Evolutionary conservation across 2,113 vertebrate genomes (phyloP).

Genomic region (Ploceus nigricollis): DNA sequence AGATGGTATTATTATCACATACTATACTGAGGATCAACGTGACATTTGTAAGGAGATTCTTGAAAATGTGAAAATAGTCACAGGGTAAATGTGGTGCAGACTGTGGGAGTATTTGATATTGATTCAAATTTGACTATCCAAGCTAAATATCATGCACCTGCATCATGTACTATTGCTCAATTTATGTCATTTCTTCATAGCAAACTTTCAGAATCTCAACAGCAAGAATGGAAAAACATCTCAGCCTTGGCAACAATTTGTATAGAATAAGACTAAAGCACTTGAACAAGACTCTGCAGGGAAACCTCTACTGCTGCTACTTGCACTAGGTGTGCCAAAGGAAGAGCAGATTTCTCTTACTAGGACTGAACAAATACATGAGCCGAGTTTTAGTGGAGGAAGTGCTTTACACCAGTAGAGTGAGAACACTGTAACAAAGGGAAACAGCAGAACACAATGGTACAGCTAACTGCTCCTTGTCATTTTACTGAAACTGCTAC

Average conservation of each 20-base stretch:
- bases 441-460: background rate
- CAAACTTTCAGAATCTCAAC: background rate
- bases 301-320: background rate
- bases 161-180: background rate
- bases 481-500: background rate
- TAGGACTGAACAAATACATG: background rate
- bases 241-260: background rate
- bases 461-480: background rate
- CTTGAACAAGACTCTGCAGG: background rate
- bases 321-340: accelerated
- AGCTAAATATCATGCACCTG: background rate
- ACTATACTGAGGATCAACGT: background rate
- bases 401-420: background rate
- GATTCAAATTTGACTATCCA: background rate
- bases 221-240: background rate
- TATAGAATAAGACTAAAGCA: background rate
- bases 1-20: background rate
- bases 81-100: background rate
- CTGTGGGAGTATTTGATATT: background rate
- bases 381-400: background rate
- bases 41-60: background rate
- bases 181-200: background rate
- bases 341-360: background rate
- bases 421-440: background rate
- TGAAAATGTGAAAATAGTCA: background rate